A percentile compares a stretch with the other conserved stretches of the same genome.
Evolutionary conservation across 2,888 invertebrate genomes (phyloP).

Genomic region (Parthenolecanium corni): DNA sequence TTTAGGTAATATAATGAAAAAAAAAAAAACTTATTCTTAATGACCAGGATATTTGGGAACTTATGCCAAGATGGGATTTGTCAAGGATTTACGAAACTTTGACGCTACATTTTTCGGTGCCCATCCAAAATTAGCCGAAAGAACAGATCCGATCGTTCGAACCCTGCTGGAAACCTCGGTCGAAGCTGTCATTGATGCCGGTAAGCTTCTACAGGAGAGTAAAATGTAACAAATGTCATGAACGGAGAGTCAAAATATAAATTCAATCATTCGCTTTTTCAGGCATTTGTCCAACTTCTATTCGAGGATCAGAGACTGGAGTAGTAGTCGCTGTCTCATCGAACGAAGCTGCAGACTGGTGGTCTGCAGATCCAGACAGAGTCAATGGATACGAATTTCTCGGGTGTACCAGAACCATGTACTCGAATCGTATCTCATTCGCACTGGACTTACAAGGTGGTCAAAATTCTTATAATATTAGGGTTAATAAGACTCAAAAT

Average conservation of each 20-base stretch:
- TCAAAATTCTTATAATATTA: too few relatives aligned
- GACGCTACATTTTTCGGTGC: conserved; percentile 39
- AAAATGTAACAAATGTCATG: too few relatives aligned
- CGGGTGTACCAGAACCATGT: conserved; percentile 31
- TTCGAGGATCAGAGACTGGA: conserved; percentile 46
- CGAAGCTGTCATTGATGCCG: conserved; percentile 44
- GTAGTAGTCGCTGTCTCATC: conserved; percentile 42
- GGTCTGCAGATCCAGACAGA: conserved; percentile 30
- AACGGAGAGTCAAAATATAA: too few relatives aligned
- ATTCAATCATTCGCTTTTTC: background rate
- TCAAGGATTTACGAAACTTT: conserved; percentile 34
- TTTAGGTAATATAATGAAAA: too few relatives aligned
- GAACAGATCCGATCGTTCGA: conserved; percentile 42
- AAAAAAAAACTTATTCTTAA: too few relatives aligned
- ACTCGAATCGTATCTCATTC: conserved; percentile 30
- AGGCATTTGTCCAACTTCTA: conserved; percentile 40
- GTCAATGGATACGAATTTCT: conserved; percentile 32
- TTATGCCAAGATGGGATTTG: conserved; percentile 54
- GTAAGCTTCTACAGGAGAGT: conserved; percentile 34
- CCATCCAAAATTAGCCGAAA: conserved; percentile 37
- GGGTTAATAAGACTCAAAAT: too few relatives aligned
- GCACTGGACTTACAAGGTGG: conserved; percentile 30
- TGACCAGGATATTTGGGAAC: conserved; percentile 14
- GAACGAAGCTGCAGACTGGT: conserved; percentile 31
- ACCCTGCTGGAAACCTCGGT: conserved; percentile 43